Percentiles rank a stretch among this genome's conserved stretches.
Conservation (phyloP, 2,888 invertebrate species). For the Heterodera filipjevi region DNA sequence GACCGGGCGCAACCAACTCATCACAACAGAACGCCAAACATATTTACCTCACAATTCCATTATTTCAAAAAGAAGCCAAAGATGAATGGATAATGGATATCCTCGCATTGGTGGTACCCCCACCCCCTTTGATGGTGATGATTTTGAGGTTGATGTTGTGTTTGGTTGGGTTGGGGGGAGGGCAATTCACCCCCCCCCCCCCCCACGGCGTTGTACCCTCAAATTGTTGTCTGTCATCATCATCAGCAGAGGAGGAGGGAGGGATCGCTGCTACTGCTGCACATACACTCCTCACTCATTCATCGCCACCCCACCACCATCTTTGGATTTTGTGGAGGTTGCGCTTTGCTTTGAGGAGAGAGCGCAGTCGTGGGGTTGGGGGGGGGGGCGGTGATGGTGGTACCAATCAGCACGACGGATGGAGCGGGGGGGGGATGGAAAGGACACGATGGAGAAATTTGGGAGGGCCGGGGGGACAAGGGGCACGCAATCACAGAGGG, state of each 20-base stretch:
- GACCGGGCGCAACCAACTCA: too few relatives aligned
- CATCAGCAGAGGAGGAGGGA: background rate
- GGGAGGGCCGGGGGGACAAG: too few relatives aligned
- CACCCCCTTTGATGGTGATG: background rate
- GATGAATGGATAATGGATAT: background rate
- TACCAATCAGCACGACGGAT: conserved; percentile 6
- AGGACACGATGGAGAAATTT: background rate
- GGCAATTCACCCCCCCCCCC: background rate
- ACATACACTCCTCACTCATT: background rate
- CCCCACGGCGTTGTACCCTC: background rate
- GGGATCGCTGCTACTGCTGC: conserved; percentile 7
- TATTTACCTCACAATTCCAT: too few relatives aligned
- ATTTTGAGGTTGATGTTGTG: conserved; percentile 4
- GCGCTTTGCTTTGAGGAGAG: background rate
- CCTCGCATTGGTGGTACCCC: too few relatives aligned
- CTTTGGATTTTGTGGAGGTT: conserved; percentile 9
- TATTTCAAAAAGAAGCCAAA: background rate
- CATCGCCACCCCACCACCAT: background rate
- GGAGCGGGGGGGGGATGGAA: background rate
- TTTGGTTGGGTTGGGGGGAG: background rate
- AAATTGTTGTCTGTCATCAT: background rate
- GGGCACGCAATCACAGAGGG: conserved; percentile 12
- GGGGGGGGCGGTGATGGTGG: background rate
- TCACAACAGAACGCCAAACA: too few relatives aligned
- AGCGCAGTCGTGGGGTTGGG: background rate